Evolutionary conservation across 1,140 invertebrate genomes (phyloP).

Genomic region (Lepidostoma basale): DNA sequence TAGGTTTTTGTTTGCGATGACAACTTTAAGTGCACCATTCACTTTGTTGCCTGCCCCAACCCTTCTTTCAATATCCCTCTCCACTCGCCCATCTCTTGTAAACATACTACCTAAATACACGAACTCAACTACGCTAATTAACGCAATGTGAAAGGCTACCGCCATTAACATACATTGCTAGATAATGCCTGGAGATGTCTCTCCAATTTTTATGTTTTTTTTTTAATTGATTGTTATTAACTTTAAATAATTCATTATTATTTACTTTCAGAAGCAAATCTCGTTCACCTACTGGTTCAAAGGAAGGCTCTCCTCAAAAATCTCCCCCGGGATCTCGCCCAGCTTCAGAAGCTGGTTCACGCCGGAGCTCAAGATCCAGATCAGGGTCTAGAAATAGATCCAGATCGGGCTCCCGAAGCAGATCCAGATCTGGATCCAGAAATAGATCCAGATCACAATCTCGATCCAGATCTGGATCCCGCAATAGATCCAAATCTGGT

Average conservation of each 20-base stretch:
- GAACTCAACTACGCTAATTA: no score
- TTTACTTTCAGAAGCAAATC: constrained; percentile 42
- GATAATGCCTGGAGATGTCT: no score
- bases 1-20: no score
- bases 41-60: no score
- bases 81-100: no score
- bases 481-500: constrained; percentile 50
- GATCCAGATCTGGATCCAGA: constrained; percentile 11
- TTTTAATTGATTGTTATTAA: background rate
- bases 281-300: constrained; percentile 36
- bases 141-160: no score
- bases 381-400: constrained; percentile 54
- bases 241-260: background rate
- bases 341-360: constrained; percentile 5
- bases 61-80: no score
- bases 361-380: constrained; percentile 36
- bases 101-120: no score
- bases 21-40: no score
- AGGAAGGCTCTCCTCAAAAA: constrained; percentile 29
- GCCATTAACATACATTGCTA: no score
- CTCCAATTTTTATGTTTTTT: no score
- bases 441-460: background rate
- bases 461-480: constrained; percentile 51
- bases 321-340: constrained; percentile 45
- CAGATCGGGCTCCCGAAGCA: constrained; percentile 50